Evolutionary conservation across 2,888 invertebrate species (phyloP), one percentile per base, ranked within the genome.

Genomic region (Gymnosoma rotundatum): DNA sequence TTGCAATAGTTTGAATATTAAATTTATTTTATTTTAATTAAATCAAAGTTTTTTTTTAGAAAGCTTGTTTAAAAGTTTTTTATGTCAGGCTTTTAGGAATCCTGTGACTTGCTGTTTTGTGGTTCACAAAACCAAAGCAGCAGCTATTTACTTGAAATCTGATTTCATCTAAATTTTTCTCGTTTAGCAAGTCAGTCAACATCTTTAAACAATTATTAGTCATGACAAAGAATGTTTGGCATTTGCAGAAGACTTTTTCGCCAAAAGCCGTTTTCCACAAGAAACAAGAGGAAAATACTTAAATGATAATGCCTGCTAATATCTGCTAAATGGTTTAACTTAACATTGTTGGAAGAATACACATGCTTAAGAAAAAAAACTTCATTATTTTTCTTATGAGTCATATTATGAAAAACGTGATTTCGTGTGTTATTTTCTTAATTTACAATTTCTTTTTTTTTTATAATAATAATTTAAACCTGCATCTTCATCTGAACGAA

Each of bases 381-480:
- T 16, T 48, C 2, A 70, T 48, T 58, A 58, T 64, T 38, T 70
- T 70, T 70, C 78, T 48, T 72, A 50, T 78, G 78, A 72, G n/a
- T 78, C 78, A 78, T 64, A 50, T 54, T 20, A 69, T 20, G 54
- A 36, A 69, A 78, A 61, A 61, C 78, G 78, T 78, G 78, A 78
- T 76, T 66, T 58, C 20, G 63, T 58, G 7, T 18, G 50, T 42
- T 70, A n/a, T 32, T 61, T 38, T 36, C 18, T 61, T 45, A n/a
- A 38, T 42, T 32, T 52, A 48, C 36, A 50, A 63, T 7, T 61
- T 73, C 69, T 61, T 38, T 25, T 7, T 61, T 73, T 61, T 61
- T 48, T 25, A 32, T 9, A 52, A 74, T n/a, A 6, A 20, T 16
- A n/a, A 56, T 18, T 56, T 36, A 45, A 63, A 36, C 20, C 32